Evolutionary conservation across 2,888 invertebrate species (phyloP), one percentile per base, ranked within the genome.

Genomic region (Camponotus fellah): DNA sequence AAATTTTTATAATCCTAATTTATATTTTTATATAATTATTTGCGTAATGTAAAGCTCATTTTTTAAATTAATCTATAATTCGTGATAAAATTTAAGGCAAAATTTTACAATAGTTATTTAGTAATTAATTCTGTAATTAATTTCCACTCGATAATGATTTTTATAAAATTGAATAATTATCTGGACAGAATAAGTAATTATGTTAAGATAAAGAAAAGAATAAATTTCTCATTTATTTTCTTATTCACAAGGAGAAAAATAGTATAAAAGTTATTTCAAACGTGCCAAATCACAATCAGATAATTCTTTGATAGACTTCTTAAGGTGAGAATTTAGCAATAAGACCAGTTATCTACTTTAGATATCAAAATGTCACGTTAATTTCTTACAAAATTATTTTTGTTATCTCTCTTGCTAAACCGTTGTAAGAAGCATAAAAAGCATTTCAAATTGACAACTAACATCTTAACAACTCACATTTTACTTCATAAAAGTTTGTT

Each of bases 301-400:
- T 75, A 75, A 75, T 49, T 75, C 46, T 75, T 64, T 14, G 46
- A 64, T 5, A 62, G 46, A 62, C 21, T 49, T 64, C 43, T 21
- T 75, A 75, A 75, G 10, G 1, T 49, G 46, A 75, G 46, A 62
- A 62, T 64, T 46, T 46, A n/a, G 10, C 46, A 64, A 46, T 75
- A 75, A 75, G 17, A 6, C 32, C 8, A 62, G n/a, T 62, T 32
- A 62, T 43, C 14, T 21, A 14, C 43, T 75, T 62, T 34, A 58
- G 14, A 12, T 37, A 75, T 14, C 34, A 64, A 49, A 5, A 34
- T 64, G 46, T 32, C n/a, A 62, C n/a, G 32, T 32, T 58, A 74
- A 74, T 74, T 60, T 60, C 3, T n/a, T 62, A 62, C 9, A n/a
- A 75, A 62, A 34, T 34, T 3, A 34, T 62, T 62, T 43, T 46